These are phyloP conservation scores for Sarcoramphus papa DNA, from an alignment of 2,797 vertebrate genomes.

Conservation along the genomic window DNA sequence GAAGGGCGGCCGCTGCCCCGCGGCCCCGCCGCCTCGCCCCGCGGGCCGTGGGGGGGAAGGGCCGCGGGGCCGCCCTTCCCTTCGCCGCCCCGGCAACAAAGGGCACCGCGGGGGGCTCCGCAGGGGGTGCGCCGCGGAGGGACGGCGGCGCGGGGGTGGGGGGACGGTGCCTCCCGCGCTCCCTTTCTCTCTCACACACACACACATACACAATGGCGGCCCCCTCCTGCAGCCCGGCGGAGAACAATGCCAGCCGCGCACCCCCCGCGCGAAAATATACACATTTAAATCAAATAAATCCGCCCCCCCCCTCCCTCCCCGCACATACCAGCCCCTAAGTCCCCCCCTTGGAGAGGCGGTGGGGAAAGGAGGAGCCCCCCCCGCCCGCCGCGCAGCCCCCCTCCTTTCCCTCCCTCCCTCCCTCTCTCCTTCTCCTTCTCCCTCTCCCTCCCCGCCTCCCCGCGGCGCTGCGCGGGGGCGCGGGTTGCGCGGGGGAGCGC, in stretches of 20 bases:
- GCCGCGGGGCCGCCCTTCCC: not conserved
- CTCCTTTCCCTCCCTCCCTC: not conserved
- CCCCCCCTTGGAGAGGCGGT: not conserved
- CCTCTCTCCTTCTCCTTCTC: too few species aligned
- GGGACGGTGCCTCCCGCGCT: not conserved
- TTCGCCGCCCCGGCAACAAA: not conserved
- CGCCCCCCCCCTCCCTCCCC: too few species aligned
- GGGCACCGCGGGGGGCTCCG: not conserved
- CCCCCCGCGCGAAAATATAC: not conserved
- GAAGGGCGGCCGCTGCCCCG: not conserved
- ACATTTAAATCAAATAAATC: not conserved
- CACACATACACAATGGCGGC: slow-evolving; percentile 1
- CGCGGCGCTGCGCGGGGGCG: not conserved
- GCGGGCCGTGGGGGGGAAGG: not conserved
- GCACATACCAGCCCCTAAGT: not conserved
- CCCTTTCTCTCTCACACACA: not conserved
- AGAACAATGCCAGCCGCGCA: slow-evolving; percentile 24
- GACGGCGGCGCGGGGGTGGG: not conserved
- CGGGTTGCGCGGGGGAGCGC: slow-evolving; percentile 21
- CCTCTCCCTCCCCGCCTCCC: not conserved
- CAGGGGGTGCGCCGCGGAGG: not conserved
- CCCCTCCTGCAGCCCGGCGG: not conserved
- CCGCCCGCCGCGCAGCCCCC: not conserved
- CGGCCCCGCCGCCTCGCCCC: not conserved
- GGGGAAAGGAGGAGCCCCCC: not conserved